Evolutionary conservation across 2,113 vertebrate genomes (phyloP), one percentile per base, ranked within the genome.

Genomic region (Tringa solitaria): DNA sequence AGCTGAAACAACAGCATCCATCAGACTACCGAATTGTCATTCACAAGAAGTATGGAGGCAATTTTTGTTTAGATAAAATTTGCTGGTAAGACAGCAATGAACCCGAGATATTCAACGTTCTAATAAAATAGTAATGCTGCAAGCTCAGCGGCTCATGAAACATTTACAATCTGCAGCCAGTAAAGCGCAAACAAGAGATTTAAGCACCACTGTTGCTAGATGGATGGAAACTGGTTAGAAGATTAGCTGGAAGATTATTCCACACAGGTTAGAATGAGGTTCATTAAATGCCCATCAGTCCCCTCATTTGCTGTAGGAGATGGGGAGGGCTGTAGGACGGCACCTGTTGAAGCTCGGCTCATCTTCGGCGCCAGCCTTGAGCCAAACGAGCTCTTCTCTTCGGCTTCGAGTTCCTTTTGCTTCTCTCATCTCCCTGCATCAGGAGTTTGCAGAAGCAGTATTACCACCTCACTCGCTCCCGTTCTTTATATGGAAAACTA

Each of bases 91-190:
- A 92, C 93, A 97, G 95, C 95, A 95, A 86, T 93, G 96, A 97
- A 97, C 92, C 95, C 23, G 39, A 97, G 97, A 96, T 97, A 97
- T 93, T 96, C 97, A 93, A n/a, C 59, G 28, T 97, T 97, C 97
- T 98, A 98, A 98, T 98, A 98, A 98, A 98, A 98, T 97, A 98
- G 96, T 98, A 98, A 98, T 98, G 98, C 96, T 98, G 97, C 98
- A 97, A 98, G 96, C 98, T 98, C 98, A 98, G 98, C 91, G 51
- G 77, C 97, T 98, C 97, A 98, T 98, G 97, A 98, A 98, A 98
- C 98, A 98, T 98, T 98, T 98, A 98, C 95, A 98, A 97, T 96
- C 96, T 93, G 94, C 96, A 97, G 96, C 97, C 87, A 98, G 91
- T 97, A 97, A 98, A 98, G 95, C 93, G 89, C 90, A 91, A 98